These are phyloP conservation scores for Charadrius vociferus DNA, from an alignment of 2,113 vertebrate genomes.

Conservation along the genomic window DNA sequence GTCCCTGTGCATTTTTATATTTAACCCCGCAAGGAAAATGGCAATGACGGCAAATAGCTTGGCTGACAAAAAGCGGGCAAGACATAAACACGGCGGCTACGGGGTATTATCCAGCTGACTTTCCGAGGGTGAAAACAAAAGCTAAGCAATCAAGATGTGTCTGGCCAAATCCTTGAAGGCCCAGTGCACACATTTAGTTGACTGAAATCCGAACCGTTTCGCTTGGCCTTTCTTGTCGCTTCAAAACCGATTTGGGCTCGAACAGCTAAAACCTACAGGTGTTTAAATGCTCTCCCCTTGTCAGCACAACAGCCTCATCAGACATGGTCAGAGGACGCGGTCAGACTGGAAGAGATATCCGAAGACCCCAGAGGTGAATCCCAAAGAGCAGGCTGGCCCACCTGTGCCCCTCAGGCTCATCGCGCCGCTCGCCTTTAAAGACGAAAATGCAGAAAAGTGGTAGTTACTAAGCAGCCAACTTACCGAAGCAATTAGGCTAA, in stretches of 20 bases:
- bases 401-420: slow-evolving; percentile 62
- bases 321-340: slow-evolving; percentile 44
- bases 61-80: background rate
- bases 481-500: slow-evolving; percentile 59
- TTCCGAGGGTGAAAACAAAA: slow-evolving; percentile 69
- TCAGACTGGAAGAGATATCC: slow-evolving; percentile 56
- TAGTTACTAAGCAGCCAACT: slow-evolving; percentile 44
- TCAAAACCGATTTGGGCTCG: slow-evolving; percentile 73
- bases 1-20: background rate
- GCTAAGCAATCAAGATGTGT: slow-evolving; percentile 74
- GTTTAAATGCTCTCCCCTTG: slow-evolving; percentile 70
- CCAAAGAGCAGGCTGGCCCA: slow-evolving; percentile 49
- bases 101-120: slow-evolving; percentile 62
- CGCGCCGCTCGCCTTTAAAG: slow-evolving; percentile 38
- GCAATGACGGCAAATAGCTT: background rate
- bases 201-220: slow-evolving; percentile 78
- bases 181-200: slow-evolving; percentile 79
- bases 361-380: slow-evolving; percentile 55
- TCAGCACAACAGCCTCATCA: slow-evolving; percentile 68
- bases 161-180: slow-evolving; percentile 78
- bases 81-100: background rate
- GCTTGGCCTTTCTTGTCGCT: slow-evolving; percentile 71
- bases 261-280: slow-evolving; percentile 74
- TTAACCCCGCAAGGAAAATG: background rate
- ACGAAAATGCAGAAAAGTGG: slow-evolving; percentile 47